Evolutionary conservation across 2,797 vertebrate genomes (phyloP), one percentile per base, ranked within the genome.

Genomic region (Brachyrhaphis roseni): DNA sequence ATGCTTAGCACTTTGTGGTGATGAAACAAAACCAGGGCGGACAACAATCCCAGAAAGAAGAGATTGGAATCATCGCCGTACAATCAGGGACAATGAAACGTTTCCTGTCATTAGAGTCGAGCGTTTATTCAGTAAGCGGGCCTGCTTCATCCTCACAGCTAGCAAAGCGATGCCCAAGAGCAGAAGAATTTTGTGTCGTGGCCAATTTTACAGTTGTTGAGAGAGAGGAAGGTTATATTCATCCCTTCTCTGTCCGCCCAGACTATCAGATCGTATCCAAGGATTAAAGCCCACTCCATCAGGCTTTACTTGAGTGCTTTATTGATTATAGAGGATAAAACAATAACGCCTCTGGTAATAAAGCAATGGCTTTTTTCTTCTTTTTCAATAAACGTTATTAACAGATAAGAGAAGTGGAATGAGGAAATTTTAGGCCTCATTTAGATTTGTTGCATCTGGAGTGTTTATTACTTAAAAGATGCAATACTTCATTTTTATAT

Each of bases 151-250:
- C 49, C 51, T 86, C 76, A 71, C 23, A 51, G 57, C 64, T 20
- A 15, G n/a, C 28, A 81, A 20, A 57, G 36, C 71, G 36, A 23
- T 0, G 49, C 59, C 43, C 26, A 36, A 31, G 74, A 79, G 78
- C 34, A 20, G 75, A 79, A 77, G 53, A 57, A 68, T 79, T 76
- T 82, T 55, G 77, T 75, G 78, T 55, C 18, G 34, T 7, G 28
- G 55, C 80, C 79, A 79, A 76, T 85, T 49, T 57, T 75, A 77
- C 89, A 85, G 78, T 79, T 87, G 84, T 76, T 78, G 80, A 89
- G 75, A 79, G 74, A 78, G 72, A 34, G 78, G 57, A 68, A 74
- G 55, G 79, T 59, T 70, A 57, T 78, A 84, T 76, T 82, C 53
- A 73, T 83, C 73, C 74, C 36, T 39, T 23, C 31, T 28, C 23